Percentiles rank a stretch among this genome's conserved stretches.
Conservation (phyloP, 2,113 vertebrate genomes). For the Bungarus multicinctus region DNA sequence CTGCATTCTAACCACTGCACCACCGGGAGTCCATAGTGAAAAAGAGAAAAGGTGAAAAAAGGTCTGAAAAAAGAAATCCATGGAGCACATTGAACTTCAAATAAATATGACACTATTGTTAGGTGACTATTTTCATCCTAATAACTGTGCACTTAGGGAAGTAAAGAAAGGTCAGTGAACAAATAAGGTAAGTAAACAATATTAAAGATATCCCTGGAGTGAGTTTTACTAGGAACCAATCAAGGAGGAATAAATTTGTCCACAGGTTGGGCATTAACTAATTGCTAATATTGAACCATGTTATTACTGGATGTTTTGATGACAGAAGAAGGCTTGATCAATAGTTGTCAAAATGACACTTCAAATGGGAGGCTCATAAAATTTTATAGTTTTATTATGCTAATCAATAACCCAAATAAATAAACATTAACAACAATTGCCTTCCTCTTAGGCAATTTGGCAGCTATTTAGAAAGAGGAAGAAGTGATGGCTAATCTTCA, state of each 20-base stretch:
- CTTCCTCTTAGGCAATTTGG: neutral
- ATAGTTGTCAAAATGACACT: neutral
- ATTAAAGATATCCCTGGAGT: neutral
- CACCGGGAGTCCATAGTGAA: neutral
- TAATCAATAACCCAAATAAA: neutral
- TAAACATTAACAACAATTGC: neutral
- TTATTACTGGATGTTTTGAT: neutral
- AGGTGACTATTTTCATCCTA: neutral
- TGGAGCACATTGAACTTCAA: neutral
- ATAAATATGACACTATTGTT: neutral
- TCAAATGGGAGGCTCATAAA: neutral
- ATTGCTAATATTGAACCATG: neutral
- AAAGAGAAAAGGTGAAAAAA: neutral
- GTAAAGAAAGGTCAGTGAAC: neutral
- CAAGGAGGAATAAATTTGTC: neutral
- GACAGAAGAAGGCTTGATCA: neutral
- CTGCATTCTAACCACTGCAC: neutral
- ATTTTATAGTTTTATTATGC: neutral
- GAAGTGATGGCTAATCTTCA: neutral
- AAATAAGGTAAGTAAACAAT: neutral
- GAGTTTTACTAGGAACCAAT: neutral
- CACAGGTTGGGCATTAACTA: neutral
- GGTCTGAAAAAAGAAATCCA: neutral
- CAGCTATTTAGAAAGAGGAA: neutral
- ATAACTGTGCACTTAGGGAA: neutral